Evolutionary conservation across 1,140 invertebrate species (phyloP), one percentile per base, ranked within the genome.

Genomic region (Drosophila carrolli): DNA sequence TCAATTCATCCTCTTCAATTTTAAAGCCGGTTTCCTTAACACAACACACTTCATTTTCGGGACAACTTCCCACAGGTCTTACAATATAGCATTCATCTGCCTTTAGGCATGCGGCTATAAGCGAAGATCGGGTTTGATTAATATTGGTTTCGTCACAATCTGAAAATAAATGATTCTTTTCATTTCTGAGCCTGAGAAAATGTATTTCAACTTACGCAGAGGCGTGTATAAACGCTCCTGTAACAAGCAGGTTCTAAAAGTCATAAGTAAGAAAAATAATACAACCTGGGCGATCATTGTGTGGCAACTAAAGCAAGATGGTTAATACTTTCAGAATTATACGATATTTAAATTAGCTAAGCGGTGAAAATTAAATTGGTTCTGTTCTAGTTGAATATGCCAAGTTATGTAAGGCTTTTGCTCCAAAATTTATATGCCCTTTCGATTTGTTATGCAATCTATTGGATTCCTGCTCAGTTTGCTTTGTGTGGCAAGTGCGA

Each of bases 401-500:
- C 55, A 16, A 11, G 10, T 37, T 53, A 19, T 35, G 14, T 37
- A 53, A 43, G 37, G 44, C 23, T n/a, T 56, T 29, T n/a, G 29
- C 14, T 13, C 8, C 44, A 67, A 72, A 72, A 72, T 46, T 72
- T 72, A 72, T 46, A 48, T 58, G 51, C 32, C 51, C 13, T 53
- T 68, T 65, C 60, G 61, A 71, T 75, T 75, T 75, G 73, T 75
- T 59, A 47, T 75, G 62, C 73, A 75, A 75, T 75, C 57, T 40
- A 67, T 67, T 66, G 63, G 60, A 66, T 67, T 67, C 60, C 60
- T 47, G 65, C 13, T 14, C 11, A 35, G 75, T 75, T 60, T 71
- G 67, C 81, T 74, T 61, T 66, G 46, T 40, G 62, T 62, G 67
- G 73, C 63, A 74, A 83, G 81, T 76, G 72, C 59, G 71, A 63